These are phyloP conservation scores for Polypterus bichir DNA, from an alignment of 2,113 vertebrate genomes.

Conservation along the genomic window DNA sequence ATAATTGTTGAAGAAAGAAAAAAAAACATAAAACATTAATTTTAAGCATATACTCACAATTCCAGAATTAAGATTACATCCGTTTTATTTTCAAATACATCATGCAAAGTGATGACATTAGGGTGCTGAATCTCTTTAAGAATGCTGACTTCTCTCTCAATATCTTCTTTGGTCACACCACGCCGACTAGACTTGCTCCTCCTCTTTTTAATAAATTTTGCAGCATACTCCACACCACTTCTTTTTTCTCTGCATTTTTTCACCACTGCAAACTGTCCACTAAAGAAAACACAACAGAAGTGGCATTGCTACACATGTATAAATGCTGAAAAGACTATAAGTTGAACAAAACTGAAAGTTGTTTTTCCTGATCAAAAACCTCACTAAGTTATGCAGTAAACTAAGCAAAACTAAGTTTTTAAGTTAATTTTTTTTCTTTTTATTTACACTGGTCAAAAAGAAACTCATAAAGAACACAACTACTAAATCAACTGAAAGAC, in stretches of 20 bases:
- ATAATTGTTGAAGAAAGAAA: not conserved
- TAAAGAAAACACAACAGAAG: slow-evolving; percentile 22
- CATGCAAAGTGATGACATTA: slow-evolving; percentile 82
- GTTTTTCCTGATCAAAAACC: too few species aligned
- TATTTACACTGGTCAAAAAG: too few species aligned
- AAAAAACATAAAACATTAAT: not conserved
- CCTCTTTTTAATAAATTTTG: slow-evolving; percentile 92
- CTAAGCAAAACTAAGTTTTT: too few species aligned
- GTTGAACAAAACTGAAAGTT: not conserved
- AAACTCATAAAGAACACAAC: too few species aligned
- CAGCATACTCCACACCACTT: slow-evolving; percentile 70
- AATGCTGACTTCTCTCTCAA: slow-evolving; percentile 88
- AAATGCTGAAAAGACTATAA: not conserved
- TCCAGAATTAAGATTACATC: slow-evolving; percentile 95
- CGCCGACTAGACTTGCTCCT: slow-evolving; percentile 84
- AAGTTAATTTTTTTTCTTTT: too few species aligned
- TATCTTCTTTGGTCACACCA: slow-evolving; percentile 83
- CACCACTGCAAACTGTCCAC: slow-evolving; percentile 90
- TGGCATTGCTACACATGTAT: not conserved
- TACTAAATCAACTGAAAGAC: too few species aligned
- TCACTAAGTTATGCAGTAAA: too few species aligned
- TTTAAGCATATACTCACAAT: slow-evolving; percentile 65
- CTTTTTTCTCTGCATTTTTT: slow-evolving; percentile 78
- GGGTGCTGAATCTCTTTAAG: slow-evolving; percentile 87
- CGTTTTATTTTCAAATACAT: slow-evolving; percentile 88